These are phyloP conservation scores for Marronus borbonicus DNA, from an alignment of 2,888 invertebrate species.

Conservation along the genomic window DNA sequence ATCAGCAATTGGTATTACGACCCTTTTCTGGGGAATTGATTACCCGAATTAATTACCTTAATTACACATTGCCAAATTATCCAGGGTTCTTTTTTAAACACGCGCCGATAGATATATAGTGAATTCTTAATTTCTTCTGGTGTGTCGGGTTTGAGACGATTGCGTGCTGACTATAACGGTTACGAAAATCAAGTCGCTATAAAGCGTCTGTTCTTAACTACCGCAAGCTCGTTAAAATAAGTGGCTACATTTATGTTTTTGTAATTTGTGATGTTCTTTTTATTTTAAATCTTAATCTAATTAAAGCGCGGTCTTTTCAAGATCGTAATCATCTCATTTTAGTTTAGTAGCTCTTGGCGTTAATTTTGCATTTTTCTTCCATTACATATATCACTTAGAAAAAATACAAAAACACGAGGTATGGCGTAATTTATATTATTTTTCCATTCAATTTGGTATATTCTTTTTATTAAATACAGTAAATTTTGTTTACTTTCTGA, in stretches of 20 bases:
- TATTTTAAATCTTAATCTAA: constrained; percentile 23
- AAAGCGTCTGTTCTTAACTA: constrained; percentile 11
- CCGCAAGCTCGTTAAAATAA: constrained; percentile 26
- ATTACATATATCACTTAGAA: too few relatives aligned
- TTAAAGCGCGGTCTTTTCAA: constrained; percentile 2
- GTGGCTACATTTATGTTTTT: constrained; percentile 23
- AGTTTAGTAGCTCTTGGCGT: not conserved
- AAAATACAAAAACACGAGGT: too few relatives aligned
- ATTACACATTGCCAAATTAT: too few relatives aligned
- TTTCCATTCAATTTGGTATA: too few relatives aligned
- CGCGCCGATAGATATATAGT: not conserved
- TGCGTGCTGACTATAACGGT: constrained; percentile 28
- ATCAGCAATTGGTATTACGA: too few relatives aligned
- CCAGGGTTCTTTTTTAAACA: too few relatives aligned
- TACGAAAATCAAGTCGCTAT: constrained; percentile 23
- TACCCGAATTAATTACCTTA: too few relatives aligned
- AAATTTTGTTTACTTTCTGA: not conserved
- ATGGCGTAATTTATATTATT: too few relatives aligned
- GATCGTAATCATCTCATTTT: not conserved
- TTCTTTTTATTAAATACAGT: too few relatives aligned
- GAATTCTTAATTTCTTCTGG: not conserved
- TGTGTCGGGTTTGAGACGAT: not conserved
- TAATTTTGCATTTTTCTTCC: too few relatives aligned
- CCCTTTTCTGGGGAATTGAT: too few relatives aligned
- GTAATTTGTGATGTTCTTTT: not conserved